Evolutionary conservation across 1,140 invertebrate genomes (phyloP).

Genomic region (Helicoverpa zea): DNA sequence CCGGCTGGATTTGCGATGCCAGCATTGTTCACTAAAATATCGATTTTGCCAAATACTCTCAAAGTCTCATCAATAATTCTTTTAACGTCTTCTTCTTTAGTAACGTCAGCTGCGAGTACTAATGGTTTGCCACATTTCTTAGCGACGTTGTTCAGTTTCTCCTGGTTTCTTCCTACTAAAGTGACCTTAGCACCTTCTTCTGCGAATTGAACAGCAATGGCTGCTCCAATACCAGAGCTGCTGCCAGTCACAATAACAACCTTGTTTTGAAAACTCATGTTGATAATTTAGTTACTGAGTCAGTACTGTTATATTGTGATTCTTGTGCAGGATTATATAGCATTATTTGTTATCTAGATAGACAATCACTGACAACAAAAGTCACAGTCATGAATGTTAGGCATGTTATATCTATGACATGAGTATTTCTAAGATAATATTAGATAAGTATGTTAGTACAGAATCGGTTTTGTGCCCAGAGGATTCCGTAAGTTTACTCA

Average conservation of each 20-base stretch:
- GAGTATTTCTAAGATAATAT: no score
- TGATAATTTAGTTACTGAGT: not conserved
- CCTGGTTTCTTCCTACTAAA: slow-evolving; percentile 89
- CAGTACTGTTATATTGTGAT: not conserved
- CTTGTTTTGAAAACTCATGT: slow-evolving; percentile 79
- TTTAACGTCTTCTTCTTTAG: slow-evolving; percentile 88
- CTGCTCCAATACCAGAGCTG: slow-evolving; percentile 94
- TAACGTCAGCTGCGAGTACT: slow-evolving; percentile 88
- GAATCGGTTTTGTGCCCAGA: no score
- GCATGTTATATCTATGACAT: no score
- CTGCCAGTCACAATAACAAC: slow-evolving; percentile 92
- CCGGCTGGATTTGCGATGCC: slow-evolving; percentile 78
- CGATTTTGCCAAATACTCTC: slow-evolving; percentile 87
- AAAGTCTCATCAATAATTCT: slow-evolving; percentile 88
- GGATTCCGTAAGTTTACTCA: no score
- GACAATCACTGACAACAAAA: no score
- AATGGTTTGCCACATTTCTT: slow-evolving; percentile 62
- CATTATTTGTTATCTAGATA: no score
- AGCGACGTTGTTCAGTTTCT: no score
- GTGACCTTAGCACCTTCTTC: slow-evolving; percentile 90
- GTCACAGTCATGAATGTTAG: no score
- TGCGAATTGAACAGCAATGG: slow-evolving; percentile 91
- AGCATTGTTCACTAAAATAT: slow-evolving; percentile 91
- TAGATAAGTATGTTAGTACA: no score
- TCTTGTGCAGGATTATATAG: not conserved